A percentile compares a stretch with the other conserved stretches of the same genome.
These are phyloP conservation scores for Pipistrellus pygmaeus DNA, from an alignment of 2,797 vertebrate species.

Conservation along the genomic window DNA sequence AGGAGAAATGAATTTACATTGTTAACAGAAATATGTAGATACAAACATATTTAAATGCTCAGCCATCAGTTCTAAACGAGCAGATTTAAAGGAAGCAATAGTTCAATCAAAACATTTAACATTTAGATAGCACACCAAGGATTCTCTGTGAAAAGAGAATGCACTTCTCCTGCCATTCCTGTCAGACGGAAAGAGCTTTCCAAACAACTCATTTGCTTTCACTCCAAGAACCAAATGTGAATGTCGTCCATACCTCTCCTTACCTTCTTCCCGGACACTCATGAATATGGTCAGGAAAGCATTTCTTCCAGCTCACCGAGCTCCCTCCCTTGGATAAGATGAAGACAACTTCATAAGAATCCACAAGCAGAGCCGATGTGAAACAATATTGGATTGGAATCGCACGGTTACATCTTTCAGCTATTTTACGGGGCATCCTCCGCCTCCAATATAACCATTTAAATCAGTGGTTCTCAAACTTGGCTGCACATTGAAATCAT, in stretches of 20 bases:
- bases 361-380: constrained; percentile 10
- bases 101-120: constrained; percentile 63
- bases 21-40: constrained; percentile 75
- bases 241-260: constrained; percentile 57
- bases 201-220: constrained; percentile 65
- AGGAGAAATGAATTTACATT: constrained; percentile 66
- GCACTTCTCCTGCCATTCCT: constrained; percentile 35
- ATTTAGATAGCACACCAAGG: constrained; percentile 53
- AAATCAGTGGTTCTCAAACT: constrained; percentile 25
- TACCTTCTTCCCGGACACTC: constrained; percentile 34
- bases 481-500: neutral
- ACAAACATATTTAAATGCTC: constrained; percentile 72
- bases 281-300: constrained; percentile 61
- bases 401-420: neutral
- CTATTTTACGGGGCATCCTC: neutral
- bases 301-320: constrained; percentile 67
- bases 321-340: constrained; percentile 27
- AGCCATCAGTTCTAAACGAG: constrained; percentile 68
- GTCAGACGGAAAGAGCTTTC: constrained; percentile 36
- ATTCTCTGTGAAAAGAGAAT: constrained; percentile 10
- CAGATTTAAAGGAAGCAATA: constrained; percentile 60
- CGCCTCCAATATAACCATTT: neutral
- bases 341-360: constrained; percentile 52
- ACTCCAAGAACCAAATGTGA: constrained; percentile 23
- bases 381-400: constrained; percentile 38